A percentile compares a stretch with the other conserved stretches of the same genome.
Evolutionary conservation across 2,888 invertebrate genomes (phyloP).

Genomic region (Plebejus argus): DNA sequence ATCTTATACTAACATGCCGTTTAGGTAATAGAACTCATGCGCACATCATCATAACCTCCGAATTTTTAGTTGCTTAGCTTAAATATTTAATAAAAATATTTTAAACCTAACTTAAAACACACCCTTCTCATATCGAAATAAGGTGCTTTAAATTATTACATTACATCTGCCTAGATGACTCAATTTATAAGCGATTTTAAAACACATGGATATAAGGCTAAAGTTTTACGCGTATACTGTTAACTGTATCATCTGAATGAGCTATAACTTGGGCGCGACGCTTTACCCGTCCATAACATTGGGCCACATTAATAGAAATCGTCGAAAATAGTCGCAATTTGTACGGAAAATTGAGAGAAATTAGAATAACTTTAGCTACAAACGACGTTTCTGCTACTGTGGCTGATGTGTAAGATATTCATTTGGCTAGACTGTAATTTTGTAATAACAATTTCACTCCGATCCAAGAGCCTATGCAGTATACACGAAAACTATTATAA

Average conservation of each 20-base stretch:
- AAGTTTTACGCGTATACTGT: not conserved
- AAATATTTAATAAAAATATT: not conserved
- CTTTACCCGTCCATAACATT: not conserved
- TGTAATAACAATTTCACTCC: not conserved
- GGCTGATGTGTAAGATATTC: not conserved
- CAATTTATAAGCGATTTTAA: not conserved
- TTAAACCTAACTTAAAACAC: not conserved
- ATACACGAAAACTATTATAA: not conserved
- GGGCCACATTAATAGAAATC: not conserved
- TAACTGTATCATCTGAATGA: not conserved
- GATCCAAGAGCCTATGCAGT: not conserved
- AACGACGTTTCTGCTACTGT: not conserved
- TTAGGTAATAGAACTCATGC: conserved; percentile 5
- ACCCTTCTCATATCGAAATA: not conserved
- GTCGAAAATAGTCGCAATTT: not conserved
- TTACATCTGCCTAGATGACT: not conserved
- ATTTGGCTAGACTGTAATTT: not conserved
- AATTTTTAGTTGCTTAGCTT: not conserved
- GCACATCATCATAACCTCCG: conserved; percentile 21
- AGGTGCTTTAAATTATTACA: not conserved
- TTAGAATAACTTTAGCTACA: not conserved
- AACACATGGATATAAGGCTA: not conserved
- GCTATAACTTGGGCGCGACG: not conserved
- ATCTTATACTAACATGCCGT: not conserved
- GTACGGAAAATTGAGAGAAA: too few relatives aligned